A percentile compares a stretch with the other conserved stretches of the same genome.
These are phyloP conservation scores for Neelides sp. DNA, from an alignment of 1,140 invertebrate species.

Conservation along the genomic window DNA sequence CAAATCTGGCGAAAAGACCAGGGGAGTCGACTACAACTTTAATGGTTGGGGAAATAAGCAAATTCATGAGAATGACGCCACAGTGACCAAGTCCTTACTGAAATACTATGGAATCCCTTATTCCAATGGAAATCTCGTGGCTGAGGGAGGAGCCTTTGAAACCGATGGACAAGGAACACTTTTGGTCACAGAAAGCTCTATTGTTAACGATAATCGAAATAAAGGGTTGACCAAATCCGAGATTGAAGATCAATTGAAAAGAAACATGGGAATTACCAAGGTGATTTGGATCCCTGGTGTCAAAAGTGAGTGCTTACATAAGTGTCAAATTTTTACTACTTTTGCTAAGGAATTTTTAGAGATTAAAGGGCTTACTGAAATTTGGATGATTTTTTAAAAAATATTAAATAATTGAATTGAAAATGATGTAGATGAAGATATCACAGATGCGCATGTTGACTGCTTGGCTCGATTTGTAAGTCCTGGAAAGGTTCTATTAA, in stretches of 20 bases:
- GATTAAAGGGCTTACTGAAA: no score
- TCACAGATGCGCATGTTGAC: constrained; percentile 17
- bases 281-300: constrained; percentile 16
- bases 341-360: no score
- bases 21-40: constrained; percentile 13
- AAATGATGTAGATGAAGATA: no score
- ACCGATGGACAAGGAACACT: constrained; percentile 13
- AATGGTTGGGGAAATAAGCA: constrained; percentile 18
- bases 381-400: no score
- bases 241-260: constrained; percentile 9
- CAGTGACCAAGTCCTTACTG: neutral
- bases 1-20: neutral
- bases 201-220: constrained; percentile 13
- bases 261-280: neutral
- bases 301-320: no score
- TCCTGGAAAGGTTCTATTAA: constrained; percentile 7
- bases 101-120: neutral
- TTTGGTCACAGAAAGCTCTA: constrained; percentile 7
- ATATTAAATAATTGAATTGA: no score
- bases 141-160: constrained; percentile 11
- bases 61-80: neutral
- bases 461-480: constrained; percentile 5
- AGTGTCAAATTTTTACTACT: no score
- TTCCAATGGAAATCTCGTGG: neutral
- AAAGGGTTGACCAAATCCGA: neutral